These are phyloP conservation scores for Montipora cactus DNA, from an alignment of 64 coral and sea anemone genomes.

Conservation along the genomic window DNA sequence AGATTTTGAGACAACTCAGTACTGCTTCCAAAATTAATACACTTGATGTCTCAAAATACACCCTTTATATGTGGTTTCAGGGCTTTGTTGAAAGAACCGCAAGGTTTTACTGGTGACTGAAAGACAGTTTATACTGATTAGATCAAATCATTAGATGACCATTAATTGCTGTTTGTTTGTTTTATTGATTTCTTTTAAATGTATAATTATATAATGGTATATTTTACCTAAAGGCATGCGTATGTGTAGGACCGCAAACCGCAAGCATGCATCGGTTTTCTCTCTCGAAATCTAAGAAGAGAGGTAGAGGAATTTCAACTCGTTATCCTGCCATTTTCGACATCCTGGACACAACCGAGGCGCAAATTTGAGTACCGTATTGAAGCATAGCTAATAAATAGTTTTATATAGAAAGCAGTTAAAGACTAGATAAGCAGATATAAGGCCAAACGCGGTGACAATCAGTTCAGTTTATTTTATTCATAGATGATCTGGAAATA, in stretches of 20 bases:
- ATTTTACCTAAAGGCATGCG: not conserved
- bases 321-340: not conserved
- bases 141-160: conserved; percentile 35
- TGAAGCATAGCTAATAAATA: too few relatives aligned
- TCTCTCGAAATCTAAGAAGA: not conserved
- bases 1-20: not conserved
- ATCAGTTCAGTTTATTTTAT: too few relatives aligned
- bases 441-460: too few relatives aligned
- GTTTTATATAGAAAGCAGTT: too few relatives aligned
- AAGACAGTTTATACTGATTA: conserved; percentile 6
- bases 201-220: conserved; percentile 5
- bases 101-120: conserved; percentile 6
- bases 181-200: conserved; percentile 33
- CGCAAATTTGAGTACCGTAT: too few relatives aligned
- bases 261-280: not conserved
- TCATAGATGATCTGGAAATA: too few relatives aligned
- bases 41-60: not conserved
- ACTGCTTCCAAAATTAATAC: not conserved
- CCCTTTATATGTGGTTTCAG: not conserved
- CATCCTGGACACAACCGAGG: not conserved
- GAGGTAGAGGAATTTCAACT: not conserved
- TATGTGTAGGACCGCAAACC: conserved; percentile 2
- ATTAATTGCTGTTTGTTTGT: conserved; percentile 47
- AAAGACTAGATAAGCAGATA: too few relatives aligned
- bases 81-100: not conserved